Evolutionary conservation across 2,888 invertebrate genomes (phyloP), one percentile per base, ranked within the genome.

Genomic region (Pristionchus arcanus): DNA sequence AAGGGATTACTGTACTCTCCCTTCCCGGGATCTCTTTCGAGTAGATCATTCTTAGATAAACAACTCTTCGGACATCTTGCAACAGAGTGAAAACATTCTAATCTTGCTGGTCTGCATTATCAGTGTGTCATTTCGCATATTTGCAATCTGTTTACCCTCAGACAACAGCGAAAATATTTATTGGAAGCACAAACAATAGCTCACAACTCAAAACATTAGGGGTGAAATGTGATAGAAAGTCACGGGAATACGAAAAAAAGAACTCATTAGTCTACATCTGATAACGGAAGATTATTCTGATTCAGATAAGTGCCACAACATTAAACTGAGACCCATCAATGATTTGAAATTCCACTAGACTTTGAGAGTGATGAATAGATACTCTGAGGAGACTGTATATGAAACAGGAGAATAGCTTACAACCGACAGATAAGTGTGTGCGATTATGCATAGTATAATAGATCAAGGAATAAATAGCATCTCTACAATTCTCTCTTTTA

Each of bases 261-360:
- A n/a, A 53, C 81, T 49, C n/a, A 81, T 53, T n/a, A 81, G 81
- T 77, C 81, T 63, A 63, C 25, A 63, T 59, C 59, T 59, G 59
- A 59, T 59, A 59, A 59, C 59, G 59, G 59, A 59, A 59, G 59
- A 59, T 3, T 21, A 42, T 42, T 81, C 81, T 81, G 81, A 81
- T 81, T 81, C 49, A 53, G 49, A 81, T 81, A 81, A 81, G 81
- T 81, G 81, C 81, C 81, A 81, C 81, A 81, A 81, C 81, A 81
- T 81, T 53, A 53, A 81, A 81, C 81, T 81, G 81, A 81, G 81
- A 81, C 81, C 81, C 81, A 81, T 81, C 28, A 49, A 53, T 42
- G 49, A n/a, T 74, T 81, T 42, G 37, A 42, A 81, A 81, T 81
- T 81, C 81, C 42, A 81, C 81, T 81, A 81, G 81, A 53, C 81